A percentile compares a stretch with the other conserved stretches of the same genome.
These are phyloP conservation scores for Aphelenchoides bicaudatus DNA, from an alignment of 2,888 invertebrate species.

Conservation along the genomic window DNA sequence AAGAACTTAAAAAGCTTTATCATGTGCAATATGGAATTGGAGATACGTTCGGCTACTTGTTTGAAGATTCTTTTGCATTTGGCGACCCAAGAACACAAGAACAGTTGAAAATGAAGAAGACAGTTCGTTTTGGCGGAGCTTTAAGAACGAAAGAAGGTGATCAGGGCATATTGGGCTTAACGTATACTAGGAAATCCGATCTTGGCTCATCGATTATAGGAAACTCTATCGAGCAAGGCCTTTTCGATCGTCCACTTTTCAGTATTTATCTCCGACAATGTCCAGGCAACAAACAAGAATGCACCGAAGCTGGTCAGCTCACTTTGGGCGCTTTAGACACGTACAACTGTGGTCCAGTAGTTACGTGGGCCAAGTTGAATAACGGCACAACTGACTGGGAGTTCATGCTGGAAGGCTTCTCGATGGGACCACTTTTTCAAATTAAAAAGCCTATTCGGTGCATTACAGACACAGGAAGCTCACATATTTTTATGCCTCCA, in stretches of 20 bases:
- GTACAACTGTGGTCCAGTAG: conserved; percentile 10
- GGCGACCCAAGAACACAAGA: conserved; percentile 10
- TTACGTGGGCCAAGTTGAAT: background rate
- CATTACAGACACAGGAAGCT: background rate
- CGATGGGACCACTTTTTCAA: no score
- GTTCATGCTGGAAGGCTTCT: no score
- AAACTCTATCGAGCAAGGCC: background rate
- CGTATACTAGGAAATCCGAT: background rate
- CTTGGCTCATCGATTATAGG: background rate
- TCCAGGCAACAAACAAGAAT: conserved; percentile 4
- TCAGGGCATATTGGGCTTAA: conserved; percentile 14
- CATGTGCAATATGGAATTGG: conserved; percentile 12
- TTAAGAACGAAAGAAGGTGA: background rate
- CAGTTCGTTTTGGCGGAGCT: conserved; percentile 6
- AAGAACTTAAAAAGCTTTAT: background rate
- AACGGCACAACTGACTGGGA: conserved; percentile 2
- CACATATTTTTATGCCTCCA: background rate
- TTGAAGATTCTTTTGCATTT: background rate
- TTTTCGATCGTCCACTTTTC: conserved; percentile 14
- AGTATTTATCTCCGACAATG: conserved; percentile 10
- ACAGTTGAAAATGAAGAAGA: conserved; percentile 18
- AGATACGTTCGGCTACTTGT: background rate
- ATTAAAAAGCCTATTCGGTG: no score
- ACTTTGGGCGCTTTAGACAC: conserved; percentile 3
- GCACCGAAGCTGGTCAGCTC: conserved; percentile 13